Conservation (phyloP, 1,140 invertebrate genomes). For the Drosophila tristis region DNA sequence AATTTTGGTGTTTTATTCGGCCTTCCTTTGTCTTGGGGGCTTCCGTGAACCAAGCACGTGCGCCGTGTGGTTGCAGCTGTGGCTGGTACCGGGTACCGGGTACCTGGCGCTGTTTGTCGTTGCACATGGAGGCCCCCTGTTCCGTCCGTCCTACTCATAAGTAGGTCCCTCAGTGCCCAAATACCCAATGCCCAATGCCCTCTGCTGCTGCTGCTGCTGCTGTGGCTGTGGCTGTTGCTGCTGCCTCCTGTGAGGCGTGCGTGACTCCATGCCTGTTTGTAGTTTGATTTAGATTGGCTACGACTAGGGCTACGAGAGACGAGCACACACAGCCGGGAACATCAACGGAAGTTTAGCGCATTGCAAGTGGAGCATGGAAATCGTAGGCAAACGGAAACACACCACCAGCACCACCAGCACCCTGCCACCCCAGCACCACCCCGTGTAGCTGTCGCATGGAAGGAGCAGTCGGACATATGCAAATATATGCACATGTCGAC, state of each 20-base stretch:
- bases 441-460: slow-evolving; percentile 21
- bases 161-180: background rate
- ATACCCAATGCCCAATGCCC: background rate
- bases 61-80: no score
- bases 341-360: slow-evolving; percentile 53
- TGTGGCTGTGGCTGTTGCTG: no score
- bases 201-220: background rate
- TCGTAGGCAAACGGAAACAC: slow-evolving; percentile 13
- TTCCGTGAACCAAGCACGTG: no score
- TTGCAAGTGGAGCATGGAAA: slow-evolving; percentile 53
- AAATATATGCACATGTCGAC: slow-evolving; percentile 70
- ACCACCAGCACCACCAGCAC: background rate
- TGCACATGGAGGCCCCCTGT: background rate
- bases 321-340: background rate
- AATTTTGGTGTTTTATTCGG: background rate
- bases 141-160: background rate
- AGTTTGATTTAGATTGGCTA: slow-evolving; percentile 63
- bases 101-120: slow-evolving; percentile 6
- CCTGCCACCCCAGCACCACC: background rate
- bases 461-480: slow-evolving; percentile 67
- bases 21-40: no score
- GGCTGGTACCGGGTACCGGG: no score
- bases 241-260: slow-evolving; percentile 19
- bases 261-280: slow-evolving; percentile 50
- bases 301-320: slow-evolving; percentile 10